Percentiles rank a stretch among this genome's conserved stretches.
Conservation (phyloP, 2,113 vertebrate species). For the Athene noctua region DNA sequence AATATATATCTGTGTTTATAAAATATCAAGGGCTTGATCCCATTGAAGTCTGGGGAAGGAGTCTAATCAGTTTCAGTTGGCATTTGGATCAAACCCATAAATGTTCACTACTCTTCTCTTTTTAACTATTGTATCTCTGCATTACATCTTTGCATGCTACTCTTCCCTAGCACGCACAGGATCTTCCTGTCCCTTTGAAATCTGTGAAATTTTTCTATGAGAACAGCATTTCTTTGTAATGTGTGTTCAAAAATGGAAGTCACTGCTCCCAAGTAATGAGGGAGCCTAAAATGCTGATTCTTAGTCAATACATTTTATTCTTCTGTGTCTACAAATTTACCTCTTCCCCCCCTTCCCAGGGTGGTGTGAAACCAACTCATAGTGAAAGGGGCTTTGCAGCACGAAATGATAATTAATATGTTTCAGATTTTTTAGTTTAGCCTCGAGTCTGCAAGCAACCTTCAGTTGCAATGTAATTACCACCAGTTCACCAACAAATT, state of each 20-base stretch:
- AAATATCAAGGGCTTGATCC: constrained; percentile 45
- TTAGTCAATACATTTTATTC: not conserved
- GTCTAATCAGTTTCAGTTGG: constrained; percentile 25
- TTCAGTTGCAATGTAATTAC: not conserved
- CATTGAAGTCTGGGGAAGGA: constrained; percentile 49
- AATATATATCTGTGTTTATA: constrained; percentile 53
- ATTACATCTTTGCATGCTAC: constrained; percentile 24
- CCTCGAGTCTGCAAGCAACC: not conserved
- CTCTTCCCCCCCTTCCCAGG: not conserved
- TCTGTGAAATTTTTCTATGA: not conserved
- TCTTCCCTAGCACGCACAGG: not conserved
- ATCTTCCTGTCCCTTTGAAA: constrained; percentile 47
- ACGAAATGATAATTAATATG: not conserved
- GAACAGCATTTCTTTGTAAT: not conserved
- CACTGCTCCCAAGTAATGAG: not conserved
- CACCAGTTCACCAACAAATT: not conserved
- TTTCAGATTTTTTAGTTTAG: not conserved
- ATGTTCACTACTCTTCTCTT: not conserved
- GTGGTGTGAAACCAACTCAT: not conserved
- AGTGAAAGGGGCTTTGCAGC: not conserved
- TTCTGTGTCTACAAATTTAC: not conserved
- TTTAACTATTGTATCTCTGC: constrained; percentile 26
- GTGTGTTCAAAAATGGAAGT: not conserved
- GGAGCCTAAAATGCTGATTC: not conserved
- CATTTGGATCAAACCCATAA: constrained; percentile 39